Evolutionary conservation across 1,140 invertebrate genomes (phyloP), one percentile per base, ranked within the genome.

Genomic region (Dendrolimus punctatus): DNA sequence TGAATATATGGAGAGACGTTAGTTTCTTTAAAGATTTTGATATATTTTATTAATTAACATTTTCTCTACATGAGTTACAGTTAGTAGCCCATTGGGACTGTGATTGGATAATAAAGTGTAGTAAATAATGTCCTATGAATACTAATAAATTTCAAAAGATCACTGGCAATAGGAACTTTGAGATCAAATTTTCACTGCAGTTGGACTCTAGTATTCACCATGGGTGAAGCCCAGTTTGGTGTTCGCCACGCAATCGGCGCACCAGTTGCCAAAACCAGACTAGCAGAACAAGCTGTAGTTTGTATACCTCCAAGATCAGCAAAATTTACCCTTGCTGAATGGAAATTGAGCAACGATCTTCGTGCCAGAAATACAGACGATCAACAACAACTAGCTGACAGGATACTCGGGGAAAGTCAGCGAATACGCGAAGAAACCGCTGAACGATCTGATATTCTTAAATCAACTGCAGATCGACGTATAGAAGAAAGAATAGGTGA

Each of bases 401-500:
- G 91, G 41, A 80, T 95, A 9, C 73, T 94, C 5, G 87, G 87
- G 43, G 91, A 94, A 72, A 90, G 90, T 6, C 82, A 91, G 53
- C 85, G 91, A 39, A 70, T 93, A 8, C 88, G 91, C 23, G 90
- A 93, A 45, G 88, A 92, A 66, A 90, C 91, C 0, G 84, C 88
- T 8, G 93, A 95, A 71, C 86, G 87, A 39, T 89, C 91, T 1
- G 81, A 89, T 49, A 80, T 85, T 39, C 93, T 94, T 79, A 93
- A 94, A 77, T 87, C 91, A 5, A 92, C 94, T 54, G 90, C 91
- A 5, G 93, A 95, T 68, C 89, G 92, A 68, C 90, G 90, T 39
- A 76, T 95, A 2, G 90, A 93, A 70, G 93, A 96, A 82, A 91
- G 95, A 66, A 88, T 96, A 7, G 90, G 92, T 52, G 94, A 97